Conservation (phyloP, 2,888 invertebrate species). For the Philonicus albiceps region DNA sequence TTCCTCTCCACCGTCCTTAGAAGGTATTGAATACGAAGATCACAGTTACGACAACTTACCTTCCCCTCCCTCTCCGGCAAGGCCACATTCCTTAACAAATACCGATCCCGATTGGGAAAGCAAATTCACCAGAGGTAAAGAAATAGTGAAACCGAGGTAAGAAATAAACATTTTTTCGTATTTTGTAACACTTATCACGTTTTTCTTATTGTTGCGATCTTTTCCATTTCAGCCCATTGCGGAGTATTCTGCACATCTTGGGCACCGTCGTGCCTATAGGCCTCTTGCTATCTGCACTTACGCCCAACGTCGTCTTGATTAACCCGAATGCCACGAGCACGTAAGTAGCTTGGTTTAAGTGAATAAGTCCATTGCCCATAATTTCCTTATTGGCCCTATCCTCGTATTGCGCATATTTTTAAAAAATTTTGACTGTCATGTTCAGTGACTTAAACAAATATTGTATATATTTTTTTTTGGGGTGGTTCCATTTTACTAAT, state of each 20-base stretch:
- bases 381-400: not conserved
- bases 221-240: conserved; percentile 67
- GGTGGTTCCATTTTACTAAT: not conserved
- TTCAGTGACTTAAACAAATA: not conserved
- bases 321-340: conserved; percentile 54
- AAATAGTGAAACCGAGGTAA: conserved; percentile 2
- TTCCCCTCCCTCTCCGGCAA: not conserved
- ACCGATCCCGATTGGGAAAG: not conserved
- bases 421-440: not conserved
- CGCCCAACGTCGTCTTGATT: conserved; percentile 72
- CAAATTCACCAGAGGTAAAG: not conserved
- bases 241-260: conserved; percentile 70
- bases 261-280: conserved; percentile 76
- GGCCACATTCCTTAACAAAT: not conserved
- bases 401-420: not conserved
- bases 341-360: conserved; percentile 25
- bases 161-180: not conserved
- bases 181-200: conserved; percentile 14
- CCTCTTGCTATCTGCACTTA: conserved; percentile 73
- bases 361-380: not conserved
- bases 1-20: not conserved
- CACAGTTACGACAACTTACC: not conserved
- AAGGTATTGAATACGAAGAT: not conserved
- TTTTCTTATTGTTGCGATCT: conserved; percentile 4
- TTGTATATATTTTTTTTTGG: not conserved